Base-by-base conservation (phyloP, 2,113 vertebrate species). In the Uropsilus gracilis region DNA sequence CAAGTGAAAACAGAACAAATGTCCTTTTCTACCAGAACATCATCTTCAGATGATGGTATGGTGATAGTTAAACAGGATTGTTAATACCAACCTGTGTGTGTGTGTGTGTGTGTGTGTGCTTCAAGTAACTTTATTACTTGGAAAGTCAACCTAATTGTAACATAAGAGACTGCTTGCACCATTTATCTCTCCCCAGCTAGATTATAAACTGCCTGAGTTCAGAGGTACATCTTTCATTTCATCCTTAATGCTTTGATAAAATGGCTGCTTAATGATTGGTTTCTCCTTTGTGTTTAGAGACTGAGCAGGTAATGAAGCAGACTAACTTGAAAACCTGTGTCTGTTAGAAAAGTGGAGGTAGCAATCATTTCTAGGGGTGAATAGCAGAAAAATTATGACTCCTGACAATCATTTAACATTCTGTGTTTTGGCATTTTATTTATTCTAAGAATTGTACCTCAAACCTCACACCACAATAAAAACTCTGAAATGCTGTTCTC, bases 331-430 rank as follows among this genome's bases (percentile, higher is more conserved):
- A n/a, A n/a, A 81, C 73, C 95, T 98, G 80, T 53, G 72, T 92
- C 42, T n/a, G 57, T 84, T 96, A 93, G 88, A 87, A 92, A 84
- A 93, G 28, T 94, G 75, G 64, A 71, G 17, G 48, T 86, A 94
- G 64, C 93, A 91, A n/a, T 95, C 96, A 95, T 73, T 97, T 85
- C 82, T 61, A 91, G 84, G 86, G 96, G 14, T 94, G 84, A 96
- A 50, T 34, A 95, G 44, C 91, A 63, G 82, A 95, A 97, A 95
- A 86, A 89, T 59, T 61, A 94, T 66, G 92, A 89, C 30, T 55
- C 94, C 88, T 90, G 91, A 32, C 22, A 88, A 71, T 96, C 18
- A 92, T 82, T 93, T 95, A 61, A 86, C 87, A 0, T 85, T 95
- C 44, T 85, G 66, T 90, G 82, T 97, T 75, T 8, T 97, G 24